Percentiles rank a stretch among this genome's conserved stretches.
Conservation (phyloP, 2,888 invertebrate species). For the Herminia tarsipennalis region DNA sequence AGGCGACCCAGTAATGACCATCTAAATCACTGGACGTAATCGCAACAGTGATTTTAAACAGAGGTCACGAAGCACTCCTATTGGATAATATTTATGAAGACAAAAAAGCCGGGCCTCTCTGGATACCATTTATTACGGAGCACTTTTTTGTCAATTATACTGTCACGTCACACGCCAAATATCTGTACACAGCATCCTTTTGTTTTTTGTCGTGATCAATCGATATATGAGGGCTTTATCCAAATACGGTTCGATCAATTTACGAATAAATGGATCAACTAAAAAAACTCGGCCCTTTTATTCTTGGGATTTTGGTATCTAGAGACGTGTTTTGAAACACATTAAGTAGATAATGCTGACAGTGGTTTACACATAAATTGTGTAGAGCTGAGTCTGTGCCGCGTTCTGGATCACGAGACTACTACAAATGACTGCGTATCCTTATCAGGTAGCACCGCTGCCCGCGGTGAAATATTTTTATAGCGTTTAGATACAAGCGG, state of each 20-base stretch:
- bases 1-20: constrained; percentile 74
- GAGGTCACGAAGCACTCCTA: constrained; percentile 78
- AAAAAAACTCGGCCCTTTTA: constrained; percentile 51
- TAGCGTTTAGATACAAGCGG: constrained; percentile 69
- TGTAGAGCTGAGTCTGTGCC: constrained; percentile 50
- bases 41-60: constrained; percentile 76
- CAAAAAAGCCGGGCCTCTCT: constrained; percentile 64
- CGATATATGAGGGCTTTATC: constrained; percentile 47
- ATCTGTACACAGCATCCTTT: constrained; percentile 50
- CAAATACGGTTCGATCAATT: constrained; percentile 44
- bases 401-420: constrained; percentile 63
- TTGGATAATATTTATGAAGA: constrained; percentile 71
- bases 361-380: constrained; percentile 70
- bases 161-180: constrained; percentile 60
- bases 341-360: constrained; percentile 64
- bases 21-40: constrained; percentile 80
- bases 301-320: constrained; percentile 57
- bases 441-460: constrained; percentile 80
- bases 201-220: constrained; percentile 56
- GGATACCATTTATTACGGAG: constrained; percentile 61
- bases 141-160: constrained; percentile 65
- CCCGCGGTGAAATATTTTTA: constrained; percentile 80
- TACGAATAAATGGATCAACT: constrained; percentile 45
- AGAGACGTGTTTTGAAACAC: constrained; percentile 64
- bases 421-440: constrained; percentile 78